Base-by-base conservation (phyloP, 2,888 invertebrate genomes). In the Glaucopsyche alexis region DNA sequence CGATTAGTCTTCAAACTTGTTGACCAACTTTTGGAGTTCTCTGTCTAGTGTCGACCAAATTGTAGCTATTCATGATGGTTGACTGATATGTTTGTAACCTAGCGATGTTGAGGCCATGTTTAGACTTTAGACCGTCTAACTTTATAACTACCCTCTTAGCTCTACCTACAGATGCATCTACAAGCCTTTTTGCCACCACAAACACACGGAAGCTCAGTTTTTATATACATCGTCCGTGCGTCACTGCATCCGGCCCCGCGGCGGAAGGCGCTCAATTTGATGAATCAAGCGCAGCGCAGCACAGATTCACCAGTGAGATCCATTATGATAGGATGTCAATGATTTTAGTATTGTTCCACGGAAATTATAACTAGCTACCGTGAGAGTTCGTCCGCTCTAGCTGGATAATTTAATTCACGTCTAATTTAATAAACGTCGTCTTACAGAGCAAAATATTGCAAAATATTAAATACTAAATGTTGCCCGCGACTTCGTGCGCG, bases 221-320 rank as follows among this genome's bases (percentile, higher is more conserved):
- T 72, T 73, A 42, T 47, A 13, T 73, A 67, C 49, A 55, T 71
- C 49, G 71, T 38, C 72, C 71, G 77, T 77, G 77, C 77, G 78
- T 77, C 75, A 78, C 74, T 73, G 85, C 85, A 86, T 87, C 88
- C 87, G 87, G 83, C 85, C 84, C 87, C 74, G 76, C 82, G 81
- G 81, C 88, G 89, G 89, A 89, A 84, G 88, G 83, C 85, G 85
- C 81, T 81, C 88, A 89, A 89, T 88, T 89, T 88, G 88, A 84
- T 85, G 80, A 87, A 87, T 89, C 87, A 87, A 84, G 80, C 85
- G 81, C 80, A 82, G 82, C 78, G 78, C 77, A 83, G 86, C 86
- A 87, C 84, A 84, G 87, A 88, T 89, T 88, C 84, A 81, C 82
- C 81, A 78, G 78, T 74, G 78, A 77, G 78, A 60, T 76, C 78